Conservation (phyloP, 2,113 vertebrate genomes). For the Tonatia bakeri region DNA sequence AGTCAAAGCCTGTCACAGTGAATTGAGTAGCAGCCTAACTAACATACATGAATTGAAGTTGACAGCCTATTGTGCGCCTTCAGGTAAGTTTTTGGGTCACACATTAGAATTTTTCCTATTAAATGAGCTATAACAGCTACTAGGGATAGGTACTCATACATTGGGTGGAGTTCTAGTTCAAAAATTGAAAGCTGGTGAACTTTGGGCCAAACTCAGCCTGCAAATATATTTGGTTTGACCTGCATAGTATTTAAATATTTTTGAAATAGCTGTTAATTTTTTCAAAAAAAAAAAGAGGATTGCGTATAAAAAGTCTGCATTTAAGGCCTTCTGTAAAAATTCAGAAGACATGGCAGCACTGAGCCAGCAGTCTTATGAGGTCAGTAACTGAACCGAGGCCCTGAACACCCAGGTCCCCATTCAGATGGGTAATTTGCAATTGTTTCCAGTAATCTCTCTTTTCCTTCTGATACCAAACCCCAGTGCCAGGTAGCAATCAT, state of each 20-base stretch:
- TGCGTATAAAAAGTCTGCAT: background rate
- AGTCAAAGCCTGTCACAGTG: background rate
- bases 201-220: background rate
- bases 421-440: background rate
- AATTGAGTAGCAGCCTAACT: background rate
- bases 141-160: background rate
- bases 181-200: background rate
- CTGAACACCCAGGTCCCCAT: rapidly evolving
- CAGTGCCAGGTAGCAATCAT: background rate
- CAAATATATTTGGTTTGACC: background rate
- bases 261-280: background rate
- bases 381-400: background rate
- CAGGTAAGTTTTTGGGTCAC: background rate
- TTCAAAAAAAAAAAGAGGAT: background rate
- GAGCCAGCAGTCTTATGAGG: background rate
- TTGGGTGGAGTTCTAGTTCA: background rate
- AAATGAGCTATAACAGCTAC: background rate
- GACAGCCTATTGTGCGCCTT: background rate
- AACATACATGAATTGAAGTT: background rate
- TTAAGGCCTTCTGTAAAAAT: background rate
- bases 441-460: background rate
- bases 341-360: background rate
- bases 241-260: background rate
- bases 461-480: background rate
- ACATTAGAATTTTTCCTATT: background rate